A percentile compares a stretch with the other conserved stretches of the same genome.
Evolutionary conservation across 2,113 vertebrate species (phyloP).

Genomic region (Mesoclemmys tuberculata): DNA sequence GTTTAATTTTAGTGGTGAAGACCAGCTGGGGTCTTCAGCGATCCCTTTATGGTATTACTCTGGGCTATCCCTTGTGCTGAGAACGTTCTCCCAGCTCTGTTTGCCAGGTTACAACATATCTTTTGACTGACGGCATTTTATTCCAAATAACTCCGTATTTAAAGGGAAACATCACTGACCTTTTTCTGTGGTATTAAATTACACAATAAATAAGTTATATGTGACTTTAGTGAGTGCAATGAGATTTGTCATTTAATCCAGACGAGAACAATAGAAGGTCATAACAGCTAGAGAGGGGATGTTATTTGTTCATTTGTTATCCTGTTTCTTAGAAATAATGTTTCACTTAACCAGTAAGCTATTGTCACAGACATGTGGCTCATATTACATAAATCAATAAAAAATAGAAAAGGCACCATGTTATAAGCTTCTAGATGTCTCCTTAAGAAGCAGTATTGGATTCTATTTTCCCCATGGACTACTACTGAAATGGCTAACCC

Average conservation of each 20-base stretch:
- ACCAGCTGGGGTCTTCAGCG: accelerated
- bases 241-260: neutral
- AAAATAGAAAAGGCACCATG: neutral
- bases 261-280: neutral
- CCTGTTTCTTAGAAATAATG: neutral
- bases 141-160: neutral
- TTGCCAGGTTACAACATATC: neutral
- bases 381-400: neutral
- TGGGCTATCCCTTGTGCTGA: accelerated
- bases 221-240: neutral
- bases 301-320: neutral
- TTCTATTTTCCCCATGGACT: accelerated
- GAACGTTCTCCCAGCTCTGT: neutral
- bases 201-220: neutral
- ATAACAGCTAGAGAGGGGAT: neutral
- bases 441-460: neutral
- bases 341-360: neutral
- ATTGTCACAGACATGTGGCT: neutral
- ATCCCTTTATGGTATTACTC: neutral
- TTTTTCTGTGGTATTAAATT: neutral
- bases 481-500: neutral
- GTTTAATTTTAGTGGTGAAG: accelerated
- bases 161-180: neutral
- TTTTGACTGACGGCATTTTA: neutral
- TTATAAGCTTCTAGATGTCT: neutral